phyloP scores from a whole-genome alignment of 2,797 vertebrate species.

The Labroides dimidiatus region DNA sequence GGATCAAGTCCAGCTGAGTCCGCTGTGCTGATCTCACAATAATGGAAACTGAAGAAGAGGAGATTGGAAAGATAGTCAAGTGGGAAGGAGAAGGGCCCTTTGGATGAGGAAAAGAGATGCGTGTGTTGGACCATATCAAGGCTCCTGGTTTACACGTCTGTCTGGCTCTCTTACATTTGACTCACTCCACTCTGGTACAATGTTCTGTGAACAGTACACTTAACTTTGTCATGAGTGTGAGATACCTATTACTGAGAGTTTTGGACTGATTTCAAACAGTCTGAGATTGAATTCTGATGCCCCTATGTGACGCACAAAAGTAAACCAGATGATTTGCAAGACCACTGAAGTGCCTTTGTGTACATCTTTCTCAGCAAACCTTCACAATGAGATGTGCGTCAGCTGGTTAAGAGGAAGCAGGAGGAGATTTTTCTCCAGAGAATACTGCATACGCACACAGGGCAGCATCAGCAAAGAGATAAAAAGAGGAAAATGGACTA shows the following conservation, averaged over 20 bases:
- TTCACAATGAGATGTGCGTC: neutral
- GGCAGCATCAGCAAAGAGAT: neutral
- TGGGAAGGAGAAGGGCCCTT: constrained; percentile 38
- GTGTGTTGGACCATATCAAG: constrained; percentile 58
- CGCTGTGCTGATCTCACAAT: constrained; percentile 42
- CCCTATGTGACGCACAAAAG: neutral
- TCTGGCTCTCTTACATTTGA: constrained; percentile 41
- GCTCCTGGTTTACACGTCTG: constrained; percentile 46
- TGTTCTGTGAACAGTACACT: constrained; percentile 3
- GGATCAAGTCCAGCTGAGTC: constrained; percentile 45
- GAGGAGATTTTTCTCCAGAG: neutral
- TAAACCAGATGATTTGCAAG: neutral
- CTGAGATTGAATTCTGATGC: neutral
- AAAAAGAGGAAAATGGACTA: neutral
- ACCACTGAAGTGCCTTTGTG: neutral
- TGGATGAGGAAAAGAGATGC: constrained; percentile 44
- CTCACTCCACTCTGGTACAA: constrained; percentile 23
- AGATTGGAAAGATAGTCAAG: constrained; percentile 47
- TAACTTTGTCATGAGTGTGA: neutral
- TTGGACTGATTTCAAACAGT: neutral
- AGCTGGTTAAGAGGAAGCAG: neutral
- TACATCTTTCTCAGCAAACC: neutral
- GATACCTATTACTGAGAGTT: neutral
- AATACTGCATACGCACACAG: neutral
- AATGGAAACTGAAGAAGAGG: constrained; percentile 47